phyloP scores from a whole-genome alignment of 2,888 invertebrate genomes.

The Pardosa pseudoannulata region DNA sequence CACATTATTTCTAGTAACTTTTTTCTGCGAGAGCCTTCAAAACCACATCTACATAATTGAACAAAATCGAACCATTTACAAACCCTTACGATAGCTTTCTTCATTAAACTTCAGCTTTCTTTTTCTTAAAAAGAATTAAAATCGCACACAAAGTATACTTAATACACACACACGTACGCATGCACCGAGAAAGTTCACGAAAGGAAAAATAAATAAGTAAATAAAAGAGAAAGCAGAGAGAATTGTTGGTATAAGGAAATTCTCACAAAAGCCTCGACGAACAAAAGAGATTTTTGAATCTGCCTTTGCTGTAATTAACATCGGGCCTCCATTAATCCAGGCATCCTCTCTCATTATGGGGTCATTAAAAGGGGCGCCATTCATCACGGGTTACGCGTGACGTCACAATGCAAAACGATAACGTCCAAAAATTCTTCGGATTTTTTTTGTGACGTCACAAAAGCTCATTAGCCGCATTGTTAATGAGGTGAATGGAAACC shows the following conservation, averaged over 20 bases:
- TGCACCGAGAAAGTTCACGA: too few relatives aligned
- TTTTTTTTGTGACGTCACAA: constrained; percentile 11
- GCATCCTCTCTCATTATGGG: constrained; percentile 14
- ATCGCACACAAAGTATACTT: not conserved
- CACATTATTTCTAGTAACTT: too few relatives aligned
- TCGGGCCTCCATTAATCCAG: not conserved
- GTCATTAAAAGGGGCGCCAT: constrained; percentile 12
- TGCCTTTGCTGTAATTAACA: not conserved
- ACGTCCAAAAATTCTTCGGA: not conserved
- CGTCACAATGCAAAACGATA: constrained; percentile 13
- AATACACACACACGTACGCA: not conserved
- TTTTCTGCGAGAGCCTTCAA: too few relatives aligned
- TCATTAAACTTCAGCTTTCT: not conserved
- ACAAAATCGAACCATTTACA: not conserved
- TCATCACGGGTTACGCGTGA: constrained; percentile 11
- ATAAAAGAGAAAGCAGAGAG: too few relatives aligned
- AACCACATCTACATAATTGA: too few relatives aligned
- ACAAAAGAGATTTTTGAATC: constrained; percentile 5
- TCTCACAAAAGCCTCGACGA: not conserved
- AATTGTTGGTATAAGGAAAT: not conserved
- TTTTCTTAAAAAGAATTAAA: not conserved
- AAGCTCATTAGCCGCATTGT: constrained; percentile 8
- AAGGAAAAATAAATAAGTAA: too few relatives aligned
- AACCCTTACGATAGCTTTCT: not conserved
- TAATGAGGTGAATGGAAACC: not conserved